Percentiles rank a stretch among this genome's conserved stretches.
These are phyloP conservation scores for Sebastes kiyomatsui DNA, from an alignment of 2,797 vertebrate genomes.

Conservation along the genomic window DNA sequence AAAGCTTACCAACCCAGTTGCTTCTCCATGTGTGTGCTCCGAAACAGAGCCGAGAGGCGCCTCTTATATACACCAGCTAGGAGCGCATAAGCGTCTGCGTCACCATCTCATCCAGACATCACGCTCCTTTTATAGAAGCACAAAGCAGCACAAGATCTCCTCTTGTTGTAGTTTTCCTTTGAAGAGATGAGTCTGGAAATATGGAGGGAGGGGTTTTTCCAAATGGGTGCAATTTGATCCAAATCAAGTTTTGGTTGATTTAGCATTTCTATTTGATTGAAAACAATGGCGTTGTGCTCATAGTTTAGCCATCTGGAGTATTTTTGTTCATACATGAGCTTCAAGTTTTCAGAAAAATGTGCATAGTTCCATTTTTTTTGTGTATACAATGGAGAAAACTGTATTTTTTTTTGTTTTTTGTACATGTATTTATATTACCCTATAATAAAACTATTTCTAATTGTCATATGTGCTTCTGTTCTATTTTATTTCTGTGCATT, in stretches of 20 bases:
- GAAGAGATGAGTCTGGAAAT: background rate
- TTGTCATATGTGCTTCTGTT: background rate
- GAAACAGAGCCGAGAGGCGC: background rate
- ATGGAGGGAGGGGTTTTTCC: background rate
- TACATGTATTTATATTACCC: background rate
- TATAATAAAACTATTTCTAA: conserved; percentile 42
- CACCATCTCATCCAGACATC: conserved; percentile 45
- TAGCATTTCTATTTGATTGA: too few relatives aligned
- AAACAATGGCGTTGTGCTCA: too few relatives aligned
- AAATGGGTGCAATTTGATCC: background rate
- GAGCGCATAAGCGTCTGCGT: conserved; percentile 55
- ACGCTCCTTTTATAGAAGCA: conserved; percentile 71
- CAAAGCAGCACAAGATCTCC: background rate
- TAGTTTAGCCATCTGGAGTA: too few relatives aligned
- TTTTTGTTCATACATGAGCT: too few relatives aligned
- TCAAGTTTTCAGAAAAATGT: too few relatives aligned
- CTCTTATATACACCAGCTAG: conserved; percentile 52
- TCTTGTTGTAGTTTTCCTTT: conserved; percentile 1
- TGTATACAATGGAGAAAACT: too few relatives aligned
- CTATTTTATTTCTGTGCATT: background rate
- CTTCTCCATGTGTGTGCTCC: conserved; percentile 45
- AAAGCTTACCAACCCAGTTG: conserved; percentile 1
- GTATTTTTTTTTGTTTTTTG: conserved; percentile 15
- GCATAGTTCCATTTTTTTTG: too few relatives aligned
- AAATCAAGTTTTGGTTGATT: too few relatives aligned